Percentiles rank a stretch among this genome's conserved stretches.
These are phyloP conservation scores for Campoletis sonorensis DNA, from an alignment of 1,140 invertebrate species.

Conservation along the genomic window DNA sequence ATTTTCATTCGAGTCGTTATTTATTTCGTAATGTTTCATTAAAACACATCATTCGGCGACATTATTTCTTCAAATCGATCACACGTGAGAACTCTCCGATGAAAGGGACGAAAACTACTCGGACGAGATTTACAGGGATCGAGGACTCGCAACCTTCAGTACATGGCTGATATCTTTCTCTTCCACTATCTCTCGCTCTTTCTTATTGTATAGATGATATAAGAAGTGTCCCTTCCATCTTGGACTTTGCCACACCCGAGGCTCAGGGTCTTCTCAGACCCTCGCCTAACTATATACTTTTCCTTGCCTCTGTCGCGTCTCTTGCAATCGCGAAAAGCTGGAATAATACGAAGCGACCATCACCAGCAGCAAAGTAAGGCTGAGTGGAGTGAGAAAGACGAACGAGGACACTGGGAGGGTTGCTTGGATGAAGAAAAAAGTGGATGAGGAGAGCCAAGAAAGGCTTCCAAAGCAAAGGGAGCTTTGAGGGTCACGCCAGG, in stretches of 20 bases:
- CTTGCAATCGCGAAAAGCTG: constrained; percentile 51
- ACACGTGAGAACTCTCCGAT: not conserved
- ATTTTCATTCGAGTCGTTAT: not conserved
- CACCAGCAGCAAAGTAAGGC: constrained; percentile 8
- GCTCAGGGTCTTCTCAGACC: not conserved
- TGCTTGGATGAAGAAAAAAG: constrained; percentile 8
- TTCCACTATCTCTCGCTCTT: not conserved
- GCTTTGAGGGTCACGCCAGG: constrained; percentile 44
- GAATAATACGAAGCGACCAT: constrained; percentile 50
- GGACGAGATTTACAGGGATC: constrained; percentile 31
- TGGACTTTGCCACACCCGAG: constrained; percentile 34
- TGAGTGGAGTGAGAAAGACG: constrained; percentile 26
- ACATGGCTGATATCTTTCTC: not conserved
- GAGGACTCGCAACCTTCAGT: not conserved
- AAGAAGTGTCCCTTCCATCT: constrained; percentile 30
- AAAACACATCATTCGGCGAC: not conserved
- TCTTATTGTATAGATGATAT: constrained; percentile 10
- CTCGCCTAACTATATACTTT: constrained; percentile 5
- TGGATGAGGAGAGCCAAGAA: constrained; percentile 17
- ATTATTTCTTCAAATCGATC: not conserved
- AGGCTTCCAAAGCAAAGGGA: constrained; percentile 43
- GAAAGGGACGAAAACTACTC: constrained; percentile 14
- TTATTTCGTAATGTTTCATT: not conserved
- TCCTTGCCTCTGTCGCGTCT: constrained; percentile 44
- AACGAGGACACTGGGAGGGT: constrained; percentile 13